A percentile compares a stretch with the other conserved stretches of the same genome.
phyloP scores from a whole-genome alignment of 2,797 vertebrate species.

The Urocyon cinereoargenteus region DNA sequence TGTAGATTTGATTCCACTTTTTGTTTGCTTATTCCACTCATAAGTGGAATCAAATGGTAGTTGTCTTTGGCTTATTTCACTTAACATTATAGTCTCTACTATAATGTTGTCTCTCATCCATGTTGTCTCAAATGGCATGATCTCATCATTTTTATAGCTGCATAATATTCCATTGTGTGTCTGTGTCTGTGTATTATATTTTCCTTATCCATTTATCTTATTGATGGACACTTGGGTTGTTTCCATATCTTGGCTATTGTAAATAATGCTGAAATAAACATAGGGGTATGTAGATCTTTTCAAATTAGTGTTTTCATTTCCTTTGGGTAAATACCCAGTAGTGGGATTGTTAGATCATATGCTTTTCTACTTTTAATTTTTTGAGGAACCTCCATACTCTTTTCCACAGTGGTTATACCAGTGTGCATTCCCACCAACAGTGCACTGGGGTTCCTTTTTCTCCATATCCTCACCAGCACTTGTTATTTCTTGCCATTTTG shows the following conservation, averaged over 20 bases:
- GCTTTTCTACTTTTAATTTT: background rate
- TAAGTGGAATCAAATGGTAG: background rate
- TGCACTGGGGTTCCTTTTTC: background rate
- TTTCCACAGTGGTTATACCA: background rate
- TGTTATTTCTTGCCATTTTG: background rate
- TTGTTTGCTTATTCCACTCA: background rate
- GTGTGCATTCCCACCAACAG: background rate
- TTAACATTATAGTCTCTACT: background rate
- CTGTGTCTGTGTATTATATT: background rate
- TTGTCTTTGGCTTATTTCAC: background rate
- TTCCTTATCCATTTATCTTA: background rate
- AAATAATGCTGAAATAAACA: background rate
- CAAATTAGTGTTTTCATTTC: background rate
- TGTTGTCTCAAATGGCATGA: background rate
- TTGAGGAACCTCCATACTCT: background rate
- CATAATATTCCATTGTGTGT: background rate
- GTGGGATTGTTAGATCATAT: background rate
- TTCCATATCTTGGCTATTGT: background rate
- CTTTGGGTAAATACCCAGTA: background rate
- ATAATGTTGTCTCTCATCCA: background rate
- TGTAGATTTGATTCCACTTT: background rate
- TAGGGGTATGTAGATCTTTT: background rate
- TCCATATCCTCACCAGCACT: background rate
- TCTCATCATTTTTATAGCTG: background rate
- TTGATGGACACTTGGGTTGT: background rate